Conservation (phyloP, 2,113 vertebrate genomes). For the Myiagra hebetior region DNA sequence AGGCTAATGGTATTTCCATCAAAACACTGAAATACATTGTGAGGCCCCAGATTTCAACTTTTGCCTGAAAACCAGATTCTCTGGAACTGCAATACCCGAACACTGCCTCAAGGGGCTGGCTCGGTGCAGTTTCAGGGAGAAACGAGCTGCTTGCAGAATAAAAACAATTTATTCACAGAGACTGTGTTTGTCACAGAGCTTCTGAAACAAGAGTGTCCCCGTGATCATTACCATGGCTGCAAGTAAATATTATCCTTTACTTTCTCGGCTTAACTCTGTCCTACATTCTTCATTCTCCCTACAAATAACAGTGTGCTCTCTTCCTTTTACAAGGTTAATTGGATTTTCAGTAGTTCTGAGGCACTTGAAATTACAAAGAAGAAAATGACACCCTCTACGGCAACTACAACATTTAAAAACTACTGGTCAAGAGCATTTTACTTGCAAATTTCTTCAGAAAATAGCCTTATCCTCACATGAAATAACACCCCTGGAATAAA, state of each 20-base stretch:
- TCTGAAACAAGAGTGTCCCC: not conserved
- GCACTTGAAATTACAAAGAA: not conserved
- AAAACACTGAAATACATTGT: not conserved
- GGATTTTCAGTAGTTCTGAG: not conserved
- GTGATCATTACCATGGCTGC: not conserved
- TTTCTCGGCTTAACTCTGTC: not conserved
- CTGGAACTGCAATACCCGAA: not conserved
- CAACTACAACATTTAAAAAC: not conserved
- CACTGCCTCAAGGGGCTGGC: not conserved
- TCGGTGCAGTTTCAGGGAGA: not conserved
- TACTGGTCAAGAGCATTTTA: not conserved
- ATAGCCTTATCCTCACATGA: not conserved
- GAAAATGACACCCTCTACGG: not conserved
- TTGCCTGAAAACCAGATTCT: not conserved
- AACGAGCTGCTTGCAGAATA: not conserved
- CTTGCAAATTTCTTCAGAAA: not conserved
- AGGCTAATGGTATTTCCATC: not conserved
- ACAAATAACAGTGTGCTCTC: not conserved
- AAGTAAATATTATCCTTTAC: not conserved
- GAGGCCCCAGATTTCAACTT: not conserved
- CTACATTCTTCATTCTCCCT: not conserved
- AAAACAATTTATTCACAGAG: not conserved
- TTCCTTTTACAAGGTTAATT: not conserved
- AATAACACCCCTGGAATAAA: not conserved
- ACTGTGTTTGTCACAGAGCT: not conserved